phyloP scores from a whole-genome alignment of 2,113 vertebrate genomes.

The Petaurus breviceps region DNA sequence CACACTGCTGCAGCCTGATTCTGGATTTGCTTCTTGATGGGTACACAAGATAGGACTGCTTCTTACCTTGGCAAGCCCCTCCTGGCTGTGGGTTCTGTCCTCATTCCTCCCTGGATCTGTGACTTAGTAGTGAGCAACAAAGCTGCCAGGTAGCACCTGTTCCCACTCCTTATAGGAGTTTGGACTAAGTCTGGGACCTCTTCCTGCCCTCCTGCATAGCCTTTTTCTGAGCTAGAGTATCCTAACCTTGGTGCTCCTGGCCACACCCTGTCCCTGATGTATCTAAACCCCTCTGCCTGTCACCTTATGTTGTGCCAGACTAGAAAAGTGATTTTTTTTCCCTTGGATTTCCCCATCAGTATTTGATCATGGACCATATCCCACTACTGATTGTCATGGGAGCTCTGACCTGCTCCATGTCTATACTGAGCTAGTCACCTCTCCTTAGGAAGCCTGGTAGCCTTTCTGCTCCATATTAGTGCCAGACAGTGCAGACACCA shows the following conservation, averaged over 20 bases:
- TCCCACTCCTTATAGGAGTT: not conserved
- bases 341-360: not conserved
- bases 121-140: not conserved
- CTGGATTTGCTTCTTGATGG: not conserved
- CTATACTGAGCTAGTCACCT: not conserved
- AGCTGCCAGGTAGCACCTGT: not conserved
- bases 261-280: not conserved
- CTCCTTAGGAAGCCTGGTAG: not conserved
- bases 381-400: not conserved
- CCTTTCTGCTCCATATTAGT: not conserved
- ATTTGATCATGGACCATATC: not conserved
- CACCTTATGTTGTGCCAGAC: not conserved
- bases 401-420: not conserved
- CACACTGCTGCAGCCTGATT: not conserved
- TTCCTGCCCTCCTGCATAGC: not conserved
- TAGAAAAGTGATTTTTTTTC: not conserved
- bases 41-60: not conserved
- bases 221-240: not conserved
- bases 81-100: not conserved
- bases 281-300: not conserved
- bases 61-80: not conserved
- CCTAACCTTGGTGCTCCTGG: not conserved
- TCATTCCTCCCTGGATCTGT: not conserved
- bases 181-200: not conserved
- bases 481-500: not conserved